Evolutionary conservation across 2,888 invertebrate species (phyloP).

Genomic region (Spisula solida): DNA sequence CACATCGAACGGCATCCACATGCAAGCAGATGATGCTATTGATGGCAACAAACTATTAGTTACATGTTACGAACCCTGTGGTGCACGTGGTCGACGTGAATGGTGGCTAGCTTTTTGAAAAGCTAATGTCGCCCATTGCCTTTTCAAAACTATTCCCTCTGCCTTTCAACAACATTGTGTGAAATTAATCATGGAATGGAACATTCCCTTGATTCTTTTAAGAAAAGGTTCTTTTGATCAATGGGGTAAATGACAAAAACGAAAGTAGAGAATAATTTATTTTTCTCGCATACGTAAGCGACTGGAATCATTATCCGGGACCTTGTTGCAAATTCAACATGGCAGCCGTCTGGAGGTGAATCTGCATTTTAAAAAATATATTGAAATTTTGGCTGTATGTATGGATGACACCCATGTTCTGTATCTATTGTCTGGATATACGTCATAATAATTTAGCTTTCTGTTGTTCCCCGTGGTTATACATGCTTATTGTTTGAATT

Average conservation of each 20-base stretch:
- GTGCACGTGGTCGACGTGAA: no score
- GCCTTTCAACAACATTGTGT: neutral
- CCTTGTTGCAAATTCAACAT: constrained; percentile 79
- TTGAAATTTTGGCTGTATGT: neutral
- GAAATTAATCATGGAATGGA: no score
- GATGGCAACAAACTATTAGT: no score
- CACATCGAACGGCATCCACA: no score
- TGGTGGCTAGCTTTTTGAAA: no score
- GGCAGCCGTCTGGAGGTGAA: constrained; percentile 83
- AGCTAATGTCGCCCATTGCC: no score
- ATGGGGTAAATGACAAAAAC: neutral
- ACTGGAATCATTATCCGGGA: constrained; percentile 75
- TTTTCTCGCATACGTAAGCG: constrained; percentile 41
- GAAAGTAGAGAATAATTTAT: constrained; percentile 30
- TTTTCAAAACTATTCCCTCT: neutral
- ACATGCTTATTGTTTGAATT: neutral
- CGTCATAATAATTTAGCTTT: neutral
- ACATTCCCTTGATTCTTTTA: neutral
- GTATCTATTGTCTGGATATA: neutral
- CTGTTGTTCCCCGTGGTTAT: neutral
- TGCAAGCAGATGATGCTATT: no score
- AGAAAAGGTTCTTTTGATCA: neutral
- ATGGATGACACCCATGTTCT: neutral
- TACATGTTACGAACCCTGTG: no score
- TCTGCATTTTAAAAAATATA: constrained; percentile 46